Evolutionary conservation across 2,888 invertebrate species (phyloP), one percentile per base, ranked within the genome.

Genomic region (Rotaria magnacalcarata): DNA sequence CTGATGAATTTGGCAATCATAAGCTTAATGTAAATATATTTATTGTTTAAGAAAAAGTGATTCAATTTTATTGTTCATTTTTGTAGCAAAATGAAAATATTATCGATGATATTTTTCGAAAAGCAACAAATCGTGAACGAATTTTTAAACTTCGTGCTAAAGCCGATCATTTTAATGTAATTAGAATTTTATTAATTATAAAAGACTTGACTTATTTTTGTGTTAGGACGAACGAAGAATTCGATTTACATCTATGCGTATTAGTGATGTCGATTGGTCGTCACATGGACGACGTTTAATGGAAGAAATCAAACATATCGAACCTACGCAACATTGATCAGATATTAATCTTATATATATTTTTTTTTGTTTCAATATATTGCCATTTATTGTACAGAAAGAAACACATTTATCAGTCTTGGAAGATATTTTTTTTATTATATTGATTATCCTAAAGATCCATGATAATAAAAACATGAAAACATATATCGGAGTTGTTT

Each of bases 101-200:
- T 10, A 95, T 94, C 90, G 92, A 93, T 85, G 93, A 93, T 75
- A 92, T 94, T 86, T 94, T 96, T 89, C 93, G 94, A 50, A 93
- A 94, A 11, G 93, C 95, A 52, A 93, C 94, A 88, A 97, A 97
- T 91, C 94, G 93, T 89, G 93, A 94, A 0, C 95, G 93, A 89
- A 92, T 95, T 54, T 95, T 97, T 90, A 95, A 94, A 90, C 92
- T 97, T 88, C 93, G 96, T 87, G 94, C 95, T 56, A 96, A 96
- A 92, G 93, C 95, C 92, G 98, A 99, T 91, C 94, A 93, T 19
- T 99, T 94, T 90, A 96, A 96, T 90, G 96, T 96, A 92, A 93
- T 94, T 93, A n/a, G 47, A n/a, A 14, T 75, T 27, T 19, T 21
- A 7, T 43, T 19, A 14, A 0, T 11, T 8, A 16, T 43, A 24